Evolutionary conservation across 2,888 invertebrate species (phyloP), one percentile per base, ranked within the genome.

Genomic region (Cryptosula pallasiana): DNA sequence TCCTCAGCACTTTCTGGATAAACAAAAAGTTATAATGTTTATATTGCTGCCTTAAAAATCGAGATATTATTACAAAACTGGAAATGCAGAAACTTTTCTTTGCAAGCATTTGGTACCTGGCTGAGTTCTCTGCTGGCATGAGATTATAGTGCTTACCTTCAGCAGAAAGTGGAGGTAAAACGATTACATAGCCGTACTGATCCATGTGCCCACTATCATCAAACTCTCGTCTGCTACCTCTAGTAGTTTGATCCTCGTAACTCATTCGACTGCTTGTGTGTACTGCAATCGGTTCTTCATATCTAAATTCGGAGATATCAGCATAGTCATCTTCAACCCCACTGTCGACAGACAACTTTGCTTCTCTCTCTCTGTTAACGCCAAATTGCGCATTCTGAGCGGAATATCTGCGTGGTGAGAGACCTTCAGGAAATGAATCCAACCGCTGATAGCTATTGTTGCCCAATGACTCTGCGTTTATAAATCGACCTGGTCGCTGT

Each of bases 71-170:
- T n/a, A n/a, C n/a, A n/a, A n/a, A n/a, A n/a, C n/a, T n/a, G n/a
- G n/a, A n/a, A n/a, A n/a, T n/a, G n/a, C n/a, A n/a, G 5, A 13
- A 5, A 45, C 45, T 20, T 45, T 45, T 45, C 45, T 45, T 45
- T 45, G 9, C 45, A 45, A 20, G 45, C 5, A 45, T 13, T 20
- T 20, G 20, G 45, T 20, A 45, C 9, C 45, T 45, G 45, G 45
- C 5, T 45, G 20, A 45, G 45, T 5, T 45, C 45, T 45, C 20
- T 45, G 45, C n/a, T n/a, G n/a, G n/a, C n/a, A n/a, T n/a, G n/a
- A n/a, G n/a, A n/a, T n/a, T n/a, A n/a, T n/a, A n/a, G n/a, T 45
- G 45, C 45, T 45, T 45, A 45, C 45, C 45, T 45, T 45, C 45
- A 20, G 9, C 20, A 13, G 20, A 20, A 45, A 45, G 45, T 13